Base-by-base conservation (phyloP, 2,797 vertebrate genomes). In the Mionectes olivaceus region DNA sequence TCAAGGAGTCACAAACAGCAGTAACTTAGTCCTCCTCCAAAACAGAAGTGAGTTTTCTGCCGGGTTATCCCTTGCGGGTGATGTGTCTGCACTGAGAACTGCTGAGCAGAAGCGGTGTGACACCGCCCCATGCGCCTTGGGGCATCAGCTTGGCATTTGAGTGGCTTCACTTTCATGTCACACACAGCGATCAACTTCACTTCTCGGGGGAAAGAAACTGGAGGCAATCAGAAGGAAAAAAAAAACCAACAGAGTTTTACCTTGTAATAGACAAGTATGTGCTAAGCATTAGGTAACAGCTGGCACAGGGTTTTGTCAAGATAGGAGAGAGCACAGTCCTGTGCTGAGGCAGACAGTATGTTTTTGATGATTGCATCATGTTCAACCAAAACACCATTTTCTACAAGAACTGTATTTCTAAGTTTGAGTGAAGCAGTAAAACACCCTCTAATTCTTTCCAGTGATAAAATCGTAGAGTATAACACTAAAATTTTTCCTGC, bases 11-110 rank as follows among this genome's bases (percentile, higher is more conserved):
- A 35, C 39, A 22, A 55, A 21, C 33, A 61, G n/a, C 25, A 77
- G 30, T 35, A 57, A 73, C 27, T 33, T 11, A 61, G 22, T 14
- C 10, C 18, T 61, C 46, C 43, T 35, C 23, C 64, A 47, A 74
- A 52, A 63, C 4, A 59, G 11, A 32, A 55, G 9, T 1, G 0
- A 70, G 52, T 63, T 83, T 87, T 64, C 56, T 79, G 46, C 41
- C 0, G 0, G 19, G 11, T 43, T 46, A 27, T 21, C 28, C 39
- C 39, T 35, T 32, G 17, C 4, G 3, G 14, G 24, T 10, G 47
- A 75, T 18, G 7, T 33, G 8, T 19, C 32, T n/a, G 21, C 56
- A 30, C 17, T 4, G 19, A 69, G 28, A 13, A 46, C 49, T 52
- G 53, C 39, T 4, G 17, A 82, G 47, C 8, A 6, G 63, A 43